Percentiles rank a stretch among this genome's conserved stretches.
Evolutionary conservation across 2,797 vertebrate species (phyloP).

Genomic region (Odontamblyopus lacepedii): DNA sequence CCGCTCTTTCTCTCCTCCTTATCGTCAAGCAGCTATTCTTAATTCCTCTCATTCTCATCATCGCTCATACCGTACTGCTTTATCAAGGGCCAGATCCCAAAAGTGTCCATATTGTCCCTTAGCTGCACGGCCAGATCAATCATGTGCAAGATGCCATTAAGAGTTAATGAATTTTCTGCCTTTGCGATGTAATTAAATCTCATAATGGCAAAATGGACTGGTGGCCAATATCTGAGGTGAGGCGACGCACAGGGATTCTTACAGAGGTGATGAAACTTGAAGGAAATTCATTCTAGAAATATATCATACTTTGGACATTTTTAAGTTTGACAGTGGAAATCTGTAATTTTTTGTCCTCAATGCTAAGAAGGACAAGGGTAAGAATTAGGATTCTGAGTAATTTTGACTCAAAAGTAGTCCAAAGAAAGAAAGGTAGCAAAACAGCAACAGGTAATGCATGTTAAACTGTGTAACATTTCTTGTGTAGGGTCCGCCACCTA

Average conservation of each 20-base stretch:
- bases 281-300: neutral
- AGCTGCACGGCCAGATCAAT: conserved; percentile 35
- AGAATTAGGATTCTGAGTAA: no score
- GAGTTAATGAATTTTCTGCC: conserved; percentile 53
- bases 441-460: neutral
- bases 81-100: conserved; percentile 4
- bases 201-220: conserved; percentile 39
- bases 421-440: neutral
- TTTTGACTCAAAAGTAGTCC: neutral
- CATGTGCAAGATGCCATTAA: conserved; percentile 34
- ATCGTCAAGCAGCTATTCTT: conserved; percentile 3
- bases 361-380: no score
- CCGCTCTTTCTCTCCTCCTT: neutral
- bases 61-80: conserved; percentile 4
- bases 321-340: neutral
- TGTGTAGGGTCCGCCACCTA: no score
- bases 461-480: no score
- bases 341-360: no score
- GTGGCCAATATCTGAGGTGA: conserved; percentile 26
- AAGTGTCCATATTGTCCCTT: conserved; percentile 30
- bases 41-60: neutral
- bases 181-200: conserved; percentile 48
- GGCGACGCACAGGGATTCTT: conserved; percentile 16
- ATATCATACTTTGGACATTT: conserved; percentile 11
- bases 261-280: conserved; percentile 12